These are phyloP conservation scores for Bubalus kerabau DNA, from an alignment of 2,113 vertebrate species.

Conservation along the genomic window DNA sequence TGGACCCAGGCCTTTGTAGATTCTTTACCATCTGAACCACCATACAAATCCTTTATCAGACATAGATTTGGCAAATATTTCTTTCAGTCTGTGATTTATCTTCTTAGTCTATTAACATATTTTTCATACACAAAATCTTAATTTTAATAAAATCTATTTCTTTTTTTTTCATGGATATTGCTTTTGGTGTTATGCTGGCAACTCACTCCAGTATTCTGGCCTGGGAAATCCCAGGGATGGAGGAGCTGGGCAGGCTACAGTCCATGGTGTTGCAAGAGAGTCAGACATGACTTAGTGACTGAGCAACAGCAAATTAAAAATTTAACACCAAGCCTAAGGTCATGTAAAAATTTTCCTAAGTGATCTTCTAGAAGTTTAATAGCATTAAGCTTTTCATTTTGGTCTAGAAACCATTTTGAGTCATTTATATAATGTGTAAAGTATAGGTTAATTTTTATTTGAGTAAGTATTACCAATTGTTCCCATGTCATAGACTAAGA, in stretches of 20 bases:
- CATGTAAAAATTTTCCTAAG: neutral
- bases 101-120: neutral
- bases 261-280: neutral
- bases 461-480: neutral
- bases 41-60: neutral
- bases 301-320: neutral
- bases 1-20: rapidly evolving
- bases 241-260: neutral
- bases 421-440: neutral
- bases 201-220: neutral
- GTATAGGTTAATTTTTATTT: neutral
- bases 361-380: neutral
- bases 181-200: neutral
- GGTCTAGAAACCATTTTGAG: neutral
- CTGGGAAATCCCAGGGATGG: neutral
- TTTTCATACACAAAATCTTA: neutral
- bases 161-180: neutral
- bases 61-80: neutral
- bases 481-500: neutral
- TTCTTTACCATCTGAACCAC: neutral
- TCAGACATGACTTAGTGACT: neutral
- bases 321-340: neutral
- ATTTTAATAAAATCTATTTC: neutral
- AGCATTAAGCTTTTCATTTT: neutral
- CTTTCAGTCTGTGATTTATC: neutral